Evolutionary conservation across 2,888 invertebrate genomes (phyloP).

Genomic region (Plagodis dolabraria): DNA sequence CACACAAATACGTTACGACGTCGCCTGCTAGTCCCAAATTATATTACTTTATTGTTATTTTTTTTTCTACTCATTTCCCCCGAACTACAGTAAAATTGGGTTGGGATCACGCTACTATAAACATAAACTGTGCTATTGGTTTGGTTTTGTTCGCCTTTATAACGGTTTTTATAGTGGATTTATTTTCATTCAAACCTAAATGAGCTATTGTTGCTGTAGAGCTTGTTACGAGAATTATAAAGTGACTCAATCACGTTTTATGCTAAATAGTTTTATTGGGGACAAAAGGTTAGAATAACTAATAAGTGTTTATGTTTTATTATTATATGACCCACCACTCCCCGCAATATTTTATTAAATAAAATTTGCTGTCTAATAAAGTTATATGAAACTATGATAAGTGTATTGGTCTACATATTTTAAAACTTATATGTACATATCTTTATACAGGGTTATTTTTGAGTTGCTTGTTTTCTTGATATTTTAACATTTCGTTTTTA

Average conservation of each 20-base stretch:
- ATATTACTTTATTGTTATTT: slow-evolving; percentile 83
- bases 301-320: no score
- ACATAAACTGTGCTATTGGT: slow-evolving; percentile 78
- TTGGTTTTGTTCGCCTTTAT: slow-evolving; percentile 66
- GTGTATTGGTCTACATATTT: no score
- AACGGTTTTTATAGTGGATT: slow-evolving; percentile 49
- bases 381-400: no score
- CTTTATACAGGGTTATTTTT: no score
- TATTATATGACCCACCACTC: no score
- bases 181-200: slow-evolving; percentile 43
- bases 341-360: no score
- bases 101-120: slow-evolving; percentile 80
- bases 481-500: no score
- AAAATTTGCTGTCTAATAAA: no score
- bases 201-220: slow-evolving; percentile 33
- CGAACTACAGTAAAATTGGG: slow-evolving; percentile 80
- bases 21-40: slow-evolving; percentile 75
- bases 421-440: no score
- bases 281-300: background rate
- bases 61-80: slow-evolving; percentile 74
- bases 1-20: slow-evolving; percentile 70
- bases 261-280: slow-evolving; percentile 6
- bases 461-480: no score
- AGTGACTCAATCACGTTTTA: slow-evolving; percentile 25
- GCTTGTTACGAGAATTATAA: slow-evolving; percentile 30